Evolutionary conservation across 1,140 invertebrate species (phyloP), one percentile per base, ranked within the genome.

Genomic region (Tetragonula clypearis): DNA sequence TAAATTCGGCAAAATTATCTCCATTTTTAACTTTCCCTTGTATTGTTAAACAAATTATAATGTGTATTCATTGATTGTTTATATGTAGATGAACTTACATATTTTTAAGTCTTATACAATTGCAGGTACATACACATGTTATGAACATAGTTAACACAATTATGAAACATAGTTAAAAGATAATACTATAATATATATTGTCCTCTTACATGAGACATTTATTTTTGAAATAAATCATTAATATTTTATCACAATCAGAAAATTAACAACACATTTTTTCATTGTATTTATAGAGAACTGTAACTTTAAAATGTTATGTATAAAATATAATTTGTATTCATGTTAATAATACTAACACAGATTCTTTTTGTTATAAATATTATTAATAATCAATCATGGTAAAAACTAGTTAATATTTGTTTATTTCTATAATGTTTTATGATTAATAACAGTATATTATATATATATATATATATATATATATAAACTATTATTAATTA

Each of bases 21-120:
- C 30, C 23, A 56, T 35, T 58, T 83, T 35, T 68, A 75, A 68
- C 30, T 77, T 68, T 76, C 73, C 62, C 49, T 41, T 35, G n/a
- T n/a, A 66, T 17, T 66, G 65, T 60, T 65, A 81, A 72, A 60
- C 9, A 82, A 74, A 53, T 62, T 75, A 23, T 55, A 65, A 62
- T 49, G 75, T 80, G 41, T 74, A 82, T 65, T 14, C 14, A 81
- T 21, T 41, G 56, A 49, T 62, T 58, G 60, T 74, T 60, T 73
- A 58, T 82, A 74, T 73, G 30, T 62, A 74, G 79, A 81, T 81
- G 79, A 81, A 72, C 56, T 53, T 58, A 73, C 30, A 60, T 81
- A 15, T 66, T 82, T 74, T 74, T 82, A 60, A 65, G 73, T 62
- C 49, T 60, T 74, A 74, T 60, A 82, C 58, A 55, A 53, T 65